Conservation (phyloP, 2,888 invertebrate genomes). For the Hydraecia micacea region DNA sequence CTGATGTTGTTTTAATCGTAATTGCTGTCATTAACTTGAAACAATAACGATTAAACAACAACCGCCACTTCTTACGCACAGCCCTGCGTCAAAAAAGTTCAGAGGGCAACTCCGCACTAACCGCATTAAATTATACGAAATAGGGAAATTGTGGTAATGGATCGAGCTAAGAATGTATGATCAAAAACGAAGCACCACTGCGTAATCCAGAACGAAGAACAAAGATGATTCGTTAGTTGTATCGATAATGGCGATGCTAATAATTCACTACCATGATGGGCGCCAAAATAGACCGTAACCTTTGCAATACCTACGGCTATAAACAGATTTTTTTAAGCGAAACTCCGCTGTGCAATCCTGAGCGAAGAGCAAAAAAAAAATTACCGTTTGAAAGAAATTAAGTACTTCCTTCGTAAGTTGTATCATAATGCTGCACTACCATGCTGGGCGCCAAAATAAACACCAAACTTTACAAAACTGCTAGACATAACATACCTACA, state of each 20-base stretch:
- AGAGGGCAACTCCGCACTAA: conserved; percentile 13
- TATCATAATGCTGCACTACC: neutral
- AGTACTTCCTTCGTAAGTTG: neutral
- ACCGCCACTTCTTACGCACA: conserved; percentile 9
- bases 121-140: too few species aligned
- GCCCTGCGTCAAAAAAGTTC: conserved; percentile 17
- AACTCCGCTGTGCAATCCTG: neutral
- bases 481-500: neutral
- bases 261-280: conserved; percentile 11
- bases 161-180: too few species aligned
- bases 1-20: neutral
- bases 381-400: neutral
- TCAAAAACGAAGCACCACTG: too few species aligned
- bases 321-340: neutral
- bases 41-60: neutral
- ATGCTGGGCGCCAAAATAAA: conserved; percentile 16
- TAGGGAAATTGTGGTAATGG: neutral
- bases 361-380: neutral
- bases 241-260: neutral
- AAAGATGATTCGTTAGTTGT: too few species aligned
- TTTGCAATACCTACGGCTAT: neutral
- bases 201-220: too few species aligned
- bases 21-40: neutral
- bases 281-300: conserved; percentile 16
- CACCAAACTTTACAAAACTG: conserved; percentile 6